These are phyloP conservation scores for Arremon brunneinucha DNA, from an alignment of 2,797 vertebrate genomes.

Conservation along the genomic window DNA sequence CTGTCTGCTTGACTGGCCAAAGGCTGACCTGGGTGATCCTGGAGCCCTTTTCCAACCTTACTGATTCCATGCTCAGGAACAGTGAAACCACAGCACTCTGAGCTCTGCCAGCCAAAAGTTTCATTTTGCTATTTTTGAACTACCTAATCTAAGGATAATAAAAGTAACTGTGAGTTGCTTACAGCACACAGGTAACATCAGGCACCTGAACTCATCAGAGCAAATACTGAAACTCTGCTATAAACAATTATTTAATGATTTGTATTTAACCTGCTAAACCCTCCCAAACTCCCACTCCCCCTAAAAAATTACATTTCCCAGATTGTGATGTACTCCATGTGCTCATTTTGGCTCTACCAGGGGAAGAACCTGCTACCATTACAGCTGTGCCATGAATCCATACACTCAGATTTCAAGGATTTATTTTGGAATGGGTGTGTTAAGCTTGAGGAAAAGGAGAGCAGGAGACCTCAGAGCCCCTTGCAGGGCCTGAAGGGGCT, in stretches of 20 bases:
- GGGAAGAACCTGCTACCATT: background rate
- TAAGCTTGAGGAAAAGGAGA: background rate
- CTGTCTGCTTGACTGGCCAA: background rate
- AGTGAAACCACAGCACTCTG: background rate
- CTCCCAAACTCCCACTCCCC: accelerated
- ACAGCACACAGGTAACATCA: background rate
- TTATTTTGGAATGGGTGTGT: background rate
- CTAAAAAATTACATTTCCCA: background rate
- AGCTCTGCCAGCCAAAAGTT: background rate
- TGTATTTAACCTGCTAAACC: background rate
- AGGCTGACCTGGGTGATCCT: background rate
- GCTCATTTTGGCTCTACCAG: background rate
- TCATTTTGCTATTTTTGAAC: background rate
- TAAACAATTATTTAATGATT: background rate
- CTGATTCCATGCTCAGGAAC: accelerated
- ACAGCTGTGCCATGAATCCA: background rate
- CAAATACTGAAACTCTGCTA: background rate
- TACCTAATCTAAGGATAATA: background rate
- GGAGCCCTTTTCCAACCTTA: background rate
- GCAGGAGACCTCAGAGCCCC: accelerated
- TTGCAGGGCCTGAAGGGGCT: accelerated
- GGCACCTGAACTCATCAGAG: background rate
- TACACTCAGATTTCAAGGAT: background rate
- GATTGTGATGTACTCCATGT: accelerated
- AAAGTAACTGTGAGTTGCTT: background rate